Base-by-base conservation (phyloP, 2,113 vertebrate genomes). In the Nyctibius bracteatus region DNA sequence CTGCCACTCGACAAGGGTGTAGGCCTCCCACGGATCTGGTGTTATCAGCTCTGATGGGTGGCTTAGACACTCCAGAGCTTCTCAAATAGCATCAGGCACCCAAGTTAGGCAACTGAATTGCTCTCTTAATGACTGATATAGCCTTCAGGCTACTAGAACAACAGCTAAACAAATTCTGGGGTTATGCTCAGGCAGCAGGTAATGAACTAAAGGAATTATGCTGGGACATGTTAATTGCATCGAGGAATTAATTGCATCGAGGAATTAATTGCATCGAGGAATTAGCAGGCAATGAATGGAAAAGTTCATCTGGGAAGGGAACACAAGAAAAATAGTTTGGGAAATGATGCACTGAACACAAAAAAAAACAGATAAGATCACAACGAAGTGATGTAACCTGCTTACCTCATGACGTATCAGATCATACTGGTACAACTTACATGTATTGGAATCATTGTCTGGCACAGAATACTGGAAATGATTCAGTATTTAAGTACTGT, bases 401-500 rank as follows among this genome's bases (percentile, higher is more conserved):
- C 70, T 88, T 94, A 66, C 49, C 41, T 94, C 78, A 85, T 88
- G 58, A 85, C 7, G 8, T 94, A 95, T 95, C 93, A 96, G 94
- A 95, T 94, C 81, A 80, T 88, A 62, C 54, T 49, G 70, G 78
- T 85, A 75, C 65, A 94, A 47, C 31, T 90, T 75, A 89, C 62
- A 92, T 58, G 27, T 46, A 84, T 66, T 39, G 5, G 57, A 94
- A 74, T 52, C 57, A 91, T 72, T 92, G 62, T 81, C 87, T 96
- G 95, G 94, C 91, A 93, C 44, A 21, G 19, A 28, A 68, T 58
- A 72, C 70, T 92, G 91, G 94, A 91, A 95, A 41, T 72, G 62
- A 82, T 94, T 96, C 78, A 94, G 74, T 79, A 74, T 81, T 94
- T 93, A 94, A 95, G 77, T 74, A 78, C 39, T 86, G 59, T 44